These are phyloP conservation scores for Cheilosia grossa DNA, from an alignment of 2,888 invertebrate genomes.

Conservation along the genomic window DNA sequence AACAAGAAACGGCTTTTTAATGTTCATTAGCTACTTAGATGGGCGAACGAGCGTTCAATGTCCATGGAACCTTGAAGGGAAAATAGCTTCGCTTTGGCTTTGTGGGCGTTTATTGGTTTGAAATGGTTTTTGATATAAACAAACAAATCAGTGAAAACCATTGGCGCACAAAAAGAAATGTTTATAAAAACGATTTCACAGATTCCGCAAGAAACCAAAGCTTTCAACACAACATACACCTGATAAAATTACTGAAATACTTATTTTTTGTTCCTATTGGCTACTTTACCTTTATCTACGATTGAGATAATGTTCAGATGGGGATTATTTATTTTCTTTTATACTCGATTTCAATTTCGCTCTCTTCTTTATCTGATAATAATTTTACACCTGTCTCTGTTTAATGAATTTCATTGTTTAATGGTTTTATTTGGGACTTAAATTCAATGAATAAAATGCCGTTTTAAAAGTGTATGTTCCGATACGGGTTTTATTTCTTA, in stretches of 20 bases:
- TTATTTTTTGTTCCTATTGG: not conserved
- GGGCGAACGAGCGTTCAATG: no score
- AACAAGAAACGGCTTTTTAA: no score
- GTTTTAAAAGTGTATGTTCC: no score
- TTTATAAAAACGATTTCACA: not conserved
- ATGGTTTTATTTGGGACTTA: no score
- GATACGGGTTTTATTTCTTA: no score
- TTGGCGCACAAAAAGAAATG: not conserved
- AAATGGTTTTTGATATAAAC: no score
- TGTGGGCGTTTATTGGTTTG: no score
- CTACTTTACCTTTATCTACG: not conserved
- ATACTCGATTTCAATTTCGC: not conserved
- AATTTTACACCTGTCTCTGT: constrained; percentile 11
- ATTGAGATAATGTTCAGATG: constrained; percentile 4
- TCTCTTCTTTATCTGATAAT: constrained; percentile 4
- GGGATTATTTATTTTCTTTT: not conserved
- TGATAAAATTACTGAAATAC: not conserved
- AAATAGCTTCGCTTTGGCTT: no score
- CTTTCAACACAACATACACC: not conserved
- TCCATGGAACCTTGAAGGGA: no score
- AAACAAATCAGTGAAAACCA: not conserved
- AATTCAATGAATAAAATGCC: no score
- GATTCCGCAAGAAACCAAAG: constrained; percentile 4
- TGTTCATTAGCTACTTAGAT: no score
- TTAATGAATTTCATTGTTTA: no score